Base-by-base conservation (phyloP, 2,797 vertebrate genomes). In the Gymnocypris eckloni region DNA sequence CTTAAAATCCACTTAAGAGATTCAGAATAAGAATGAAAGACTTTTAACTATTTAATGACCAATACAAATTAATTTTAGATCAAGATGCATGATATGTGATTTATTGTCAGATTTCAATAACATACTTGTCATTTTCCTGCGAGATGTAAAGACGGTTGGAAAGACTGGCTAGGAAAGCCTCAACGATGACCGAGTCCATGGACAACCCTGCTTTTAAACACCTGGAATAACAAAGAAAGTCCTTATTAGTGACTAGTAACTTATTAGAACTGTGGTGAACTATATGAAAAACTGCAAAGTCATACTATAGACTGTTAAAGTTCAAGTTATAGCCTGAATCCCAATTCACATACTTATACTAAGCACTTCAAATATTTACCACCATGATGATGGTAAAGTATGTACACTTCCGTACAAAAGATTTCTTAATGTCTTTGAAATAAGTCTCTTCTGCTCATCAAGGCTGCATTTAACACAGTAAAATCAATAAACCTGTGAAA, bases 101-200 rank as follows among this genome's bases (percentile, higher is more conserved):
- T 16, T 13, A 13, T 4, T 16, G 66, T 67, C 56, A 25, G 43
- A 25, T 41, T 28, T 59, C 7, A 50, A 10, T 41, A 66, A 93
- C 96, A 66, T 92, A 99, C 98, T 99, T 99, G 89, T 99, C 98
- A 2, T 97, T 99, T 89, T 99, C 98, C 90, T 99, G 98, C 6
- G 97, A 98, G 93, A 98, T 99, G 92, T 99, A 99, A 78, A 99
- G 96, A 43, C 98, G 97, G 90, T 99, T 99, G 9, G 98, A 99
- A 54, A 99, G 93, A 90, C 98, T 99, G 89, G 98, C 98, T 11
- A 99, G 95, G 90, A 99, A 99, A 48, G 98, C 98, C 89, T 99
- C 98, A 5, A 99, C 98, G 0, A 99, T 98, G 89, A 99, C 97
- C 0, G 96, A 95, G 64, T 99, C 98, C 93, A 98, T 97, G 0